Base-by-base conservation (phyloP, 2,113 vertebrate species). In the Ceyx melanurus region DNA sequence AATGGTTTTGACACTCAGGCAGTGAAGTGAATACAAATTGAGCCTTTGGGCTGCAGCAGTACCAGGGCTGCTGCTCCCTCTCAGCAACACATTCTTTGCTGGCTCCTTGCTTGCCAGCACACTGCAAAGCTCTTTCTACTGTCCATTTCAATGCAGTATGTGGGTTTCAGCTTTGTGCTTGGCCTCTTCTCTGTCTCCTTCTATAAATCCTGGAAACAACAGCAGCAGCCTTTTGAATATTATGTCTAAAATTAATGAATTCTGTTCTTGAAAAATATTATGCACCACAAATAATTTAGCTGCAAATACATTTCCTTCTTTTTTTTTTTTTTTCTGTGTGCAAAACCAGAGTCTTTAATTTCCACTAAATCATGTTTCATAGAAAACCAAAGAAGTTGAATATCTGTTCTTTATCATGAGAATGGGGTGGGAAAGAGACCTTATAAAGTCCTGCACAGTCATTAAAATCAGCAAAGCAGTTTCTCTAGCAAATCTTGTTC, bases 401-500 rank as follows among this genome's bases (percentile, higher is more conserved):
- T 92, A 62, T 56, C 91, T 93, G 86, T 7, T 94, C 50, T 96
- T 94, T 94, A 68, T 93, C 83, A 64, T 7, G 6, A 74, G 86
- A 78, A 72, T 22, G 15, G 17, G 10, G 42, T 6, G 15, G 29
- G 23, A 37, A 88, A 50, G 11, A 37, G 84, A 75, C 72, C 57
- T 93, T 88, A 40, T 83, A 82, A 96, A 92, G 70, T 66, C 86
- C 29, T 61, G 25, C 43, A 43, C 13, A 68, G 83, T 73, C 86
- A 86, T 92, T 92, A 96, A 92, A 93, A 76, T 76, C 54, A 50
- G 76, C 45, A 86, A 65, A 87, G 50, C n/a, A 73, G 26, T 96
- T 95, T 58, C 72, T 75, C 25, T 64, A 94, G 65, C 64, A 88
- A 95, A 88, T 42, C 56, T 94, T 65, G 25, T 65, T 92, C 90